Evolutionary conservation across 2,113 vertebrate species (phyloP).

Genomic region (Notarius lentiginosus): DNA sequence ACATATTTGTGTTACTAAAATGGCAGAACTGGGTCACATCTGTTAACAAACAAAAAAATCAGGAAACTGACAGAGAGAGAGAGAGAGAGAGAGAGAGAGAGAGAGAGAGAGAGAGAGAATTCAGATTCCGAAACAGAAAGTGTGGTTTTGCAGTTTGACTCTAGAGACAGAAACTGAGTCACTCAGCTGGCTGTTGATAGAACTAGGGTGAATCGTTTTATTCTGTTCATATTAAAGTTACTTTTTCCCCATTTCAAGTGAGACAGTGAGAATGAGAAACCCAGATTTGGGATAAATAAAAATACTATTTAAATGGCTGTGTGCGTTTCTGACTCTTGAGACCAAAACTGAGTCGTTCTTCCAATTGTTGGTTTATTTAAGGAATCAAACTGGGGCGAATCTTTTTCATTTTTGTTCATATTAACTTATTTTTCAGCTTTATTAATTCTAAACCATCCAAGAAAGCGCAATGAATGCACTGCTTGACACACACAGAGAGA

Average conservation of each 20-base stretch:
- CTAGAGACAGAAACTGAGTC: slow-evolving; percentile 4
- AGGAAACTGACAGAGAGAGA: neutral
- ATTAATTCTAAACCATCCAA: neutral
- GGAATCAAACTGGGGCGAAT: neutral
- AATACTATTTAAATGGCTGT: neutral
- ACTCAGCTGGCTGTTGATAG: neutral
- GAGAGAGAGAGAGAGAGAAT: neutral
- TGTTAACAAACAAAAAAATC: slow-evolving; percentile 28
- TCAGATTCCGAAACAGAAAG: slow-evolving; percentile 11
- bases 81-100: neutral
- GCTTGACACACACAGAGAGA: neutral
- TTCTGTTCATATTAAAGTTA: neutral
- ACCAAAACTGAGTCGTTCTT: neutral
- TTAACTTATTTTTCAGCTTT: neutral
- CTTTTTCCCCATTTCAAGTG: neutral
- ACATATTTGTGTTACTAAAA: slow-evolving; percentile 8
- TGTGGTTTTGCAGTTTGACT: neutral
- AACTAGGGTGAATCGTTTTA: neutral
- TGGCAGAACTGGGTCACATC: slow-evolving; percentile 32
- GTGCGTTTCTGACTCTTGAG: neutral
- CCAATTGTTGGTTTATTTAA: neutral
- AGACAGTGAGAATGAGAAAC: neutral
- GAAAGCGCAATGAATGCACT: neutral
- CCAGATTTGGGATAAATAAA: neutral
- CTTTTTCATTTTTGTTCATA: neutral